These are phyloP conservation scores for Zaprionus ornatus DNA, from an alignment of 1,140 invertebrate species.

Conservation along the genomic window DNA sequence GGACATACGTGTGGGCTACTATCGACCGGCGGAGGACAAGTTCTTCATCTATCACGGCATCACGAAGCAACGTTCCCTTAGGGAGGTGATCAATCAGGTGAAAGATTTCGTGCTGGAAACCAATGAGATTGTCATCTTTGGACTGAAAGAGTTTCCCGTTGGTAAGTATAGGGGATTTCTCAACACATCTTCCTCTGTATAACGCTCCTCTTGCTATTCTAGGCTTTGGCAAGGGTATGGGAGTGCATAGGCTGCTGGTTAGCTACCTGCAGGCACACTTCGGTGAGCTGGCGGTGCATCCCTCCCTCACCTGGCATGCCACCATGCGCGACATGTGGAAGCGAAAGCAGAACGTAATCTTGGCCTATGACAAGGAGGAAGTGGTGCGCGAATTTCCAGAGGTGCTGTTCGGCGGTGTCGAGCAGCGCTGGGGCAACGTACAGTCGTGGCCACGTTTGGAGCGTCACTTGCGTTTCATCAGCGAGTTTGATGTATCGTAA, in stretches of 20 bases:
- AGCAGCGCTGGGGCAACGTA: slow-evolving; percentile 87
- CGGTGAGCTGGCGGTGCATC: slow-evolving; percentile 84
- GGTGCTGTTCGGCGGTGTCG: slow-evolving; percentile 63
- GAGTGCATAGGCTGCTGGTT: slow-evolving; percentile 85
- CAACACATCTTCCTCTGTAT: background rate
- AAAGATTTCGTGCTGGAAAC: slow-evolving; percentile 86
- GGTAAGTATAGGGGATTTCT: slow-evolving; percentile 77
- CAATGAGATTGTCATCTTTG: slow-evolving; percentile 88
- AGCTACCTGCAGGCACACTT: slow-evolving; percentile 85
- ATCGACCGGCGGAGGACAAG: slow-evolving; percentile 75
- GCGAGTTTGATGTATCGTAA: slow-evolving; percentile 71
- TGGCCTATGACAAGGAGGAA: slow-evolving; percentile 85
- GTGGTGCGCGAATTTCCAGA: slow-evolving; percentile 75
- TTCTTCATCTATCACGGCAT: slow-evolving; percentile 87
- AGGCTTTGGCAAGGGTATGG: slow-evolving; percentile 84
- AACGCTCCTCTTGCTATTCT: background rate
- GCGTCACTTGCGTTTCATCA: slow-evolving; percentile 76
- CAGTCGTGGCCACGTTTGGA: slow-evolving; percentile 84
- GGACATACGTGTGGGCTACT: slow-evolving; percentile 86
- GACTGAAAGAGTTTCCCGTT: slow-evolving; percentile 87
- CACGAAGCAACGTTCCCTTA: slow-evolving; percentile 84
- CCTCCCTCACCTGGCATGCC: slow-evolving; percentile 84
- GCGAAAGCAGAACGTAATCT: slow-evolving; percentile 85
- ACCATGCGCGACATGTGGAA: slow-evolving; percentile 85
- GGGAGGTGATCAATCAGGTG: slow-evolving; percentile 85